These are phyloP conservation scores for Morbakka virulenta DNA, from an alignment of 30 jellyfish, hydroid and myxozoan genomes.

Conservation along the genomic window DNA sequence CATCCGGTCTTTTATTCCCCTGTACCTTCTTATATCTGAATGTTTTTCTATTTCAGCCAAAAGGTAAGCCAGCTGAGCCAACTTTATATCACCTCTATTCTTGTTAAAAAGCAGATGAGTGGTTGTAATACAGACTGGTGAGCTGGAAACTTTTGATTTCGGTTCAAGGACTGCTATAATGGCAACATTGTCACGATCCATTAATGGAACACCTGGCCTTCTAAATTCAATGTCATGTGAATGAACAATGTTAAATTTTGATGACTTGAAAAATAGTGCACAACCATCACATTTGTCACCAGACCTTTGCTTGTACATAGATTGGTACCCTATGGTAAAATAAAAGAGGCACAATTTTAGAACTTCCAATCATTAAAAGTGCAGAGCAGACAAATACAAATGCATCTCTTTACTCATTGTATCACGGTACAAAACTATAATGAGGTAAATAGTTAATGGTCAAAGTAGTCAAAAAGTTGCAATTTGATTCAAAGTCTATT, in stretches of 20 bases:
- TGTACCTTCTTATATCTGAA: constrained; percentile 12
- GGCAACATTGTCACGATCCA: constrained; percentile 91
- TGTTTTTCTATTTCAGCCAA: constrained; percentile 81
- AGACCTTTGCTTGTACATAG: constrained; percentile 76
- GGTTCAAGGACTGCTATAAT: constrained; percentile 52
- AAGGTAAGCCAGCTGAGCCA: constrained; percentile 75
- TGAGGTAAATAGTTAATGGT: too few species aligned
- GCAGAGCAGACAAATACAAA: neutral
- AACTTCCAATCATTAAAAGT: neutral
- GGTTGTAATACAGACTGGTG: constrained; percentile 75
- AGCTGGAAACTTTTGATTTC: neutral
- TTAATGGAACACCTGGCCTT: constrained; percentile 17
- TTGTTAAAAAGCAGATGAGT: constrained; percentile 87
- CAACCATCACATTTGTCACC: constrained; percentile 97
- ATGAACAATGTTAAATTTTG: constrained; percentile 19
- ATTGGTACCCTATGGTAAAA: constrained; percentile 65
- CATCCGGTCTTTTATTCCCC: neutral
- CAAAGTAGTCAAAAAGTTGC: too few species aligned
- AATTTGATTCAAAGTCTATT: too few species aligned
- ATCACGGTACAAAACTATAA: too few species aligned
- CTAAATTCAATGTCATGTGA: constrained; percentile 46
- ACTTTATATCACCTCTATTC: constrained; percentile 91
- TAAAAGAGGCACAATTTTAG: neutral
- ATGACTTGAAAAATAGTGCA: constrained; percentile 62
- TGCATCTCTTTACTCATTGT: too few species aligned